Base-by-base conservation (phyloP, 2,113 vertebrate genomes). In the Pleuronectes platessa region DNA sequence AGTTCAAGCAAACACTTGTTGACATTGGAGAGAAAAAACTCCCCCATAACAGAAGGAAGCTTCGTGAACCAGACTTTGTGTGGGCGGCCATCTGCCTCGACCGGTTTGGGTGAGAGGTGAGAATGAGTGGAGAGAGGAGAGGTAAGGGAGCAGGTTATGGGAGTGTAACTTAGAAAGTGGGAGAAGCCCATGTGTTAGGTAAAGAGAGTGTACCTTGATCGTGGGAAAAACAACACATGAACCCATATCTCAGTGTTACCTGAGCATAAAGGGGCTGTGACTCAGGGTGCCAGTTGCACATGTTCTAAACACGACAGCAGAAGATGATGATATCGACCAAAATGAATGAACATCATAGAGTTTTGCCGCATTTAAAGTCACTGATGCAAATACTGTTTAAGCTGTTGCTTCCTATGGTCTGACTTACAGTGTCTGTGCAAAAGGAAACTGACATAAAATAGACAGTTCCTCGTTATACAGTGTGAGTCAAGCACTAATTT, bases 151-250 rank as follows among this genome's bases (percentile, higher is more conserved):
- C 40, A 11, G 40, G 40, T 66, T 7, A 2, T 15, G 13, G 0
- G 1, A 49, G 4, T 8, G 5, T 14, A 4, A 23, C 26, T 23
- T n/a, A 18, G 35, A 42, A 45, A 4, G 9, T 55, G 35, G 54
- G 20, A 67, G 40, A 37, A 49, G 31, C 27, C 47, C 27, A 58
- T 54, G 13, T 70, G 77, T 49, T 35, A 55, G 11, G 24, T 47
- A 15, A 31, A 58, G 2, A 53, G 9, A 35, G 31, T 37, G 13
- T 12, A 26, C 31, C 35, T 12, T 26, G 40, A 55, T 66, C 53
- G 42, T 91, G 89, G 71, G 91, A 90, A 86, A 78, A 71, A n/a
- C 14, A 53, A 20, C 89, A 91, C 21, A 53, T 85, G 87, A 66
- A 20, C 20, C 64, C 31, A 68, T 71, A 85, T 13, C 49, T 17